Evolutionary conservation across 1,140 invertebrate species (phyloP), one percentile per base, ranked within the genome.

Genomic region (Ylistrum balloti): DNA sequence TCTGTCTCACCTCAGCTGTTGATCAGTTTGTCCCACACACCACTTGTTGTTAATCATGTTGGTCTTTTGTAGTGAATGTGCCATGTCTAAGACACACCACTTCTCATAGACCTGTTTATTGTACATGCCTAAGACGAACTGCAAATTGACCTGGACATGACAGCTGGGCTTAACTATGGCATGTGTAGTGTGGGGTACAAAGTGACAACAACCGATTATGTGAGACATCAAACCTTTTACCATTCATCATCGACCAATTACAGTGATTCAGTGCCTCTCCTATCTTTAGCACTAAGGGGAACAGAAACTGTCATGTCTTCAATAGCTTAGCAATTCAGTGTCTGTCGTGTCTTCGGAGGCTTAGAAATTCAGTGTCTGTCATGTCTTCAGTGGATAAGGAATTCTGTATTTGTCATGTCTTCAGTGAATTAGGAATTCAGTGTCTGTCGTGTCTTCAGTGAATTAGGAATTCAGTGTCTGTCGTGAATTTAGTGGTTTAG

Each of bases 211-310:
- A n/a, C 56, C 17, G 56, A 74, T 28, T 74, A 74, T 74, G 56
- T 74, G 56, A 74, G 22, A 74, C 56, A 74, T 74, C 56, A 74
- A 74, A 74, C 56, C 56, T 74, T 74, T 74, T 74, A 74, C 56
- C 56, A 74, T 28, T 74, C 56, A 74, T 74, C 56, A 74, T 28
- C 17, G 56, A 74, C 56, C 56, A 74, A 28, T 28, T 17, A 45
- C 20, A 45, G n/a, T n/a, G n/a, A n/a, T n/a, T n/a, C n/a, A n/a
- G n/a, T n/a, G n/a, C n/a, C n/a, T n/a, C n/a, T n/a, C n/a, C n/a
- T n/a, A n/a, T n/a, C n/a, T n/a, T n/a, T n/a, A n/a, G n/a, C n/a
- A n/a, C n/a, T n/a, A n/a, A n/a, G n/a, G n/a, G n/a, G n/a, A n/a
- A n/a, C n/a, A n/a, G n/a, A n/a, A n/a, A n/a, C n/a, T n/a, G n/a